These are phyloP conservation scores for Anguilla rostrata DNA, from an alignment of 2,113 vertebrate species.

Conservation along the genomic window DNA sequence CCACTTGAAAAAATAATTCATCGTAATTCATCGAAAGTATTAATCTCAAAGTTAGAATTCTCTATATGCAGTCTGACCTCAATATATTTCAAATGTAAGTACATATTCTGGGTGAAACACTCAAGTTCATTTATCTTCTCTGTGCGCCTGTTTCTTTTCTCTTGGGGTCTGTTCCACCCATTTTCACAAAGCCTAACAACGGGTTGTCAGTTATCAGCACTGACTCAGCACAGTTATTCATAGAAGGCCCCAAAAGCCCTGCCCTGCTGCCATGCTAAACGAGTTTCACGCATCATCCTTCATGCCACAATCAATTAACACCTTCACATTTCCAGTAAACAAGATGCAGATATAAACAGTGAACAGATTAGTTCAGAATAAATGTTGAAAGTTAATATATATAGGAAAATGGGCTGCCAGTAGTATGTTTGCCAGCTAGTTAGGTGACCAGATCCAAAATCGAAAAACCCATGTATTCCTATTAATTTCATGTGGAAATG, in stretches of 20 bases:
- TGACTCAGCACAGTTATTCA: background rate
- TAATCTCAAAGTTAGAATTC: too few species aligned
- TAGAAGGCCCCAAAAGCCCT: background rate
- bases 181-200: background rate
- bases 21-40: too few species aligned
- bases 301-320: background rate
- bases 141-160: too few species aligned
- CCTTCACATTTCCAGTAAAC: background rate
- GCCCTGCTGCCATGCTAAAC: background rate
- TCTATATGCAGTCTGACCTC: too few species aligned
- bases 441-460: background rate
- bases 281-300: background rate
- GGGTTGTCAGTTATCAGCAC: background rate
- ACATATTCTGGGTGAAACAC: too few species aligned
- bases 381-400: background rate
- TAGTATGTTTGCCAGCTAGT: background rate
- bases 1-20: too few species aligned
- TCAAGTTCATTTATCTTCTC: too few species aligned
- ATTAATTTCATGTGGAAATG: background rate
- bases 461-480: background rate
- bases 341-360: background rate
- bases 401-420: background rate
- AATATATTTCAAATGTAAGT: too few species aligned
- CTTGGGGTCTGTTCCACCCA: too few species aligned
- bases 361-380: background rate